phyloP scores from a whole-genome alignment of 2,797 vertebrate species.

The Pseudochirops cupreus region DNA sequence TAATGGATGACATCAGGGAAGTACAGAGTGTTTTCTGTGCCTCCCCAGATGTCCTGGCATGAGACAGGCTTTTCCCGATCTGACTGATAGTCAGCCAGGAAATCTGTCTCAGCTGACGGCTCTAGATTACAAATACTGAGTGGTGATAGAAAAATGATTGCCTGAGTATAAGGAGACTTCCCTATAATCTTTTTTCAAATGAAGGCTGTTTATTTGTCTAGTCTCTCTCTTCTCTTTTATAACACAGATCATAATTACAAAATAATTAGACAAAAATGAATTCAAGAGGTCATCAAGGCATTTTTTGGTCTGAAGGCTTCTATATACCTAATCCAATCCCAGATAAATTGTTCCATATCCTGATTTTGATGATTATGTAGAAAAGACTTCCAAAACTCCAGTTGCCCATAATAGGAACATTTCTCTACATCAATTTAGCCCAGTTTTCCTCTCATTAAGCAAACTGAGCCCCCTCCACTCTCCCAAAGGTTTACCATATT shows the following conservation, averaged over 20 bases:
- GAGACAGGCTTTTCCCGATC: conserved; percentile 68
- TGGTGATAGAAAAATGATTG: background rate
- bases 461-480: background rate
- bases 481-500: background rate
- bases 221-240: background rate
- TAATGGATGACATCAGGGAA: conserved; percentile 61
- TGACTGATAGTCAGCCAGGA: conserved; percentile 65
- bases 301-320: background rate
- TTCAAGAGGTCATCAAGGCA: background rate
- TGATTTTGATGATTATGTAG: background rate
- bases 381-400: background rate
- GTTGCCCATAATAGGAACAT: background rate
- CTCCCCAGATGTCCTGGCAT: conserved; percentile 71
- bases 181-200: background rate
- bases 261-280: background rate
- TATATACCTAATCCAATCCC: background rate
- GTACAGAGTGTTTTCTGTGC: conserved; percentile 65
- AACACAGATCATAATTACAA: background rate
- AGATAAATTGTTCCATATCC: background rate
- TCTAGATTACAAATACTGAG: conserved; percentile 51
- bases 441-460: background rate
- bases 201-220: background rate
- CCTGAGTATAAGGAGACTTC: background rate
- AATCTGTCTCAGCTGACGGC: conserved; percentile 46
- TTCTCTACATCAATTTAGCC: background rate